A percentile compares a stretch with the other conserved stretches of the same genome.
phyloP scores from a whole-genome alignment of 2,113 vertebrate species.

The Octodon degus region DNA sequence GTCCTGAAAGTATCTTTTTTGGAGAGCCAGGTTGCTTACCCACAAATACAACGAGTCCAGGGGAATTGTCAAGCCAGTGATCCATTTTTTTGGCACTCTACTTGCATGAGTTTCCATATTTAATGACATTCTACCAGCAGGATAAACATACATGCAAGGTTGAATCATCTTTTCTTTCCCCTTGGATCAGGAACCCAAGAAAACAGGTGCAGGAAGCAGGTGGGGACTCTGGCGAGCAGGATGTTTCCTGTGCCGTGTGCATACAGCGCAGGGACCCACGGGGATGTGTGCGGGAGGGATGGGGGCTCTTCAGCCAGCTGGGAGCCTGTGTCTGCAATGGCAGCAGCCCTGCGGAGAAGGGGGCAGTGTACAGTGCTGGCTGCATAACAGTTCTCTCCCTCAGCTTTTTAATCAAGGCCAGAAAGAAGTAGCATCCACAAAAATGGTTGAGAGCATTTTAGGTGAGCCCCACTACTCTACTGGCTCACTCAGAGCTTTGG shows the following conservation, averaged over 20 bases:
- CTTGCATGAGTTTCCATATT: conserved; percentile 81
- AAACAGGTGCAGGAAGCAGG: conserved; percentile 80
- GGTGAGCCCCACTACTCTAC: not conserved
- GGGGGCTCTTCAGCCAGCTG: not conserved
- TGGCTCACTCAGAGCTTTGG: not conserved
- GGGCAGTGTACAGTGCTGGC: not conserved
- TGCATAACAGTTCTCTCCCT: not conserved
- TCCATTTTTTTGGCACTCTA: conserved; percentile 68
- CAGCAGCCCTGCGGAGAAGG: conserved; percentile 31
- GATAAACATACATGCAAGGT: conserved; percentile 78
- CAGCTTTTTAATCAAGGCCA: conserved; percentile 42
- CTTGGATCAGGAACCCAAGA: conserved; percentile 74
- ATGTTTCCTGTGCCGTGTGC: conserved; percentile 48
- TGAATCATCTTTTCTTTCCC: conserved; percentile 78
- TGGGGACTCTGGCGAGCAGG: conserved; percentile 75
- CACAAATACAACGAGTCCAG: conserved; percentile 3
- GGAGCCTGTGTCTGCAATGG: not conserved
- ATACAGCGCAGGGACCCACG: not conserved
- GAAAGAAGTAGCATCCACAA: not conserved
- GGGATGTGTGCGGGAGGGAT: not conserved
- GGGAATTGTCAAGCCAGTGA: conserved; percentile 41
- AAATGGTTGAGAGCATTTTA: not conserved
- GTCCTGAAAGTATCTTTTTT: conserved; percentile 15
- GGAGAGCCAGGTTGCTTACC: conserved; percentile 39
- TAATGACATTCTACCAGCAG: conserved; percentile 79